Conservation (phyloP, 2,113 vertebrate species). For the Osmerus eperlanus region DNA sequence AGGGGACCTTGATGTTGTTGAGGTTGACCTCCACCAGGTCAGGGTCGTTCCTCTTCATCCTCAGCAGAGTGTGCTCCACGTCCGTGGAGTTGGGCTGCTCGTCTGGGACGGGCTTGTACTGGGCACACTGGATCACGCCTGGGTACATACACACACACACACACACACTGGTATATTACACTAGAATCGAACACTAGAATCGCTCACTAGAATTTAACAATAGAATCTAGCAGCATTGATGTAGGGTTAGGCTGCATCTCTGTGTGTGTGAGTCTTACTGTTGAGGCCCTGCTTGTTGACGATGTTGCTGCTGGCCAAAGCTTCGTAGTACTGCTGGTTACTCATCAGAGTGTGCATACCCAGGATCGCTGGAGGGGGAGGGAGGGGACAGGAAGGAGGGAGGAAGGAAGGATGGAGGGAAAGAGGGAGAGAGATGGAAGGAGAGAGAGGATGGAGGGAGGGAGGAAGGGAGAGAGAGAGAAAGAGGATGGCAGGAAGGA, state of each 20-base stretch:
- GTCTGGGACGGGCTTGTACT: constrained; percentile 94
- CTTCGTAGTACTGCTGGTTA: constrained; percentile 98
- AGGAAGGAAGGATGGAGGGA: neutral
- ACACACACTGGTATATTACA: constrained; percentile 2
- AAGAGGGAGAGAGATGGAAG: neutral
- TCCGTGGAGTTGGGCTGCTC: constrained; percentile 94
- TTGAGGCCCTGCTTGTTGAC: constrained; percentile 98
- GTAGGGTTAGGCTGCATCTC: too few species aligned
- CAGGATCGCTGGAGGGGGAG: constrained; percentile 84
- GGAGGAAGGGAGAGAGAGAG: constrained; percentile 14
- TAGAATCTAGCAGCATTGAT: too few species aligned
- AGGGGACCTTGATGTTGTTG: constrained; percentile 90
- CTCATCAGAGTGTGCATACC: constrained; percentile 99
- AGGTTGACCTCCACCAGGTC: constrained; percentile 93
- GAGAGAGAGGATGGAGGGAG: constrained; percentile 2
- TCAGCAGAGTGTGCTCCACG: constrained; percentile 86
- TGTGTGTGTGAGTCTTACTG: constrained; percentile 77
- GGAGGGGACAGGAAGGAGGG: neutral
- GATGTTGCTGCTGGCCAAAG: constrained; percentile 92
- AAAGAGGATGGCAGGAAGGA: neutral
- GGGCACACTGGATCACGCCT: constrained; percentile 96
- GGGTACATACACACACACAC: constrained; percentile 65
- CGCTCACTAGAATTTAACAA: too few species aligned
- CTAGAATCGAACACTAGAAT: too few species aligned
- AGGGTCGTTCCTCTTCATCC: constrained; percentile 86